phyloP scores from a whole-genome alignment of 2,113 vertebrate genomes.

The Paraplagusia blochii region DNA sequence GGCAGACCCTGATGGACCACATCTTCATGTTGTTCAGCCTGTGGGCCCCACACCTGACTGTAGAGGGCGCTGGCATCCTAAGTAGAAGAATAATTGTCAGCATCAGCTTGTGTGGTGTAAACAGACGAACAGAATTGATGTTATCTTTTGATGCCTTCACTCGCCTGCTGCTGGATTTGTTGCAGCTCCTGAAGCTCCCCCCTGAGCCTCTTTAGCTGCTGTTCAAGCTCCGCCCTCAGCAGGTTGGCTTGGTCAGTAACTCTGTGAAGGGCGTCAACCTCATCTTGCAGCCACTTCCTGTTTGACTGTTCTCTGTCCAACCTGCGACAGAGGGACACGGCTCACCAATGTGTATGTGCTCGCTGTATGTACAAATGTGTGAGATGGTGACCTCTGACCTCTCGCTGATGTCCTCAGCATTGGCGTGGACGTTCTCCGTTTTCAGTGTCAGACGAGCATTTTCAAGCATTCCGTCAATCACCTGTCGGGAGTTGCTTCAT shows the following conservation, averaged over 20 bases:
- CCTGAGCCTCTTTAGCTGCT: conserved; percentile 86
- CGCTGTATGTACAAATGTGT: background rate
- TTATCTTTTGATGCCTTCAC: background rate
- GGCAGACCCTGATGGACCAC: conserved; percentile 85
- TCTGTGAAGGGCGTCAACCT: conserved; percentile 89
- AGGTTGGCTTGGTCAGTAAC: conserved; percentile 89
- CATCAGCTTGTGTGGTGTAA: too few species aligned
- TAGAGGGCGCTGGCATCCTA: conserved; percentile 90
- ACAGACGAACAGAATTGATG: too few species aligned
- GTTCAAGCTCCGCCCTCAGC: conserved; percentile 85
- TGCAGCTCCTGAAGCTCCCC: conserved; percentile 82
- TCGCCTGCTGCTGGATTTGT: conserved; percentile 86
- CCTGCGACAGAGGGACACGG: conserved; percentile 60
- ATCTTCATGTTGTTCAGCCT: conserved; percentile 81
- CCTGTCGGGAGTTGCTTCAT: conserved; percentile 64
- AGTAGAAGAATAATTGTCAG: background rate
- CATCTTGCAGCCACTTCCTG: conserved; percentile 87
- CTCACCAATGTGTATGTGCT: background rate
- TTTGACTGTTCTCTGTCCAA: conserved; percentile 91
- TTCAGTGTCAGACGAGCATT: conserved; percentile 91
- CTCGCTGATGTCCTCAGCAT: conserved; percentile 88
- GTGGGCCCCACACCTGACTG: conserved; percentile 84
- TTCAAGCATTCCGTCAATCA: conserved; percentile 87
- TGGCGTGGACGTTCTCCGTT: conserved; percentile 89
- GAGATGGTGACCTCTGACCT: conserved; percentile 63